Percentiles rank a stretch among this genome's conserved stretches.
These are phyloP conservation scores for Chelonoidis abingdonii DNA, from an alignment of 2,113 vertebrate species.

Conservation along the genomic window DNA sequence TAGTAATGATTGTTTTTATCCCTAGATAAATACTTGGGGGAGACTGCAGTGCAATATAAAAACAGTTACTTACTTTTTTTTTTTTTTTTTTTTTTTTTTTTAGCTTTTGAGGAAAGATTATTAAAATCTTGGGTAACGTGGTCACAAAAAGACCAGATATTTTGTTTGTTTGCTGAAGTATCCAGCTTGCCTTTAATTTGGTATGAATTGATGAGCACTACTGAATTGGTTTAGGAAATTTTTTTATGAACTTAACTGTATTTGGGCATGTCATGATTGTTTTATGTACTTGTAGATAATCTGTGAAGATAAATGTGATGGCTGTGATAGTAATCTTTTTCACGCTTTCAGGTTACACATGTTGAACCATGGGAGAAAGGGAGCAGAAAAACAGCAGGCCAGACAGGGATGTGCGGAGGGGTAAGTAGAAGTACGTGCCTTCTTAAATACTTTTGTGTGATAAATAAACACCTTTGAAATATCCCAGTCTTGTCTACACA, in stretches of 20 bases:
- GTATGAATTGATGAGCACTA: neutral
- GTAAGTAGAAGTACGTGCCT: conserved; percentile 99
- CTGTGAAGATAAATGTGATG: conserved; percentile 19
- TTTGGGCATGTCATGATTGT: neutral
- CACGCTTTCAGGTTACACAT: conserved; percentile 88
- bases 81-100: neutral
- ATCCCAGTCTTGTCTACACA: neutral
- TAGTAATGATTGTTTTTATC: neutral
- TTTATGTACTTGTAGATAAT: conserved; percentile 36
- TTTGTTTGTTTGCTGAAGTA: neutral
- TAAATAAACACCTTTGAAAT: neutral
- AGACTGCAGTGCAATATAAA: rapidly evolving
- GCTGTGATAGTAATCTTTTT: conserved; percentile 52
- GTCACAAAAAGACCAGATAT: neutral
- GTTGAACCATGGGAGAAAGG: conserved; percentile 99
- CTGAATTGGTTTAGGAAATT: neutral
- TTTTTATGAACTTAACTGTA: neutral
- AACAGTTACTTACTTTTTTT: neutral
- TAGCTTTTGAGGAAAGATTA: neutral
- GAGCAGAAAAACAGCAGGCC: conserved; percentile 97
- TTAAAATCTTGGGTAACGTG: neutral
- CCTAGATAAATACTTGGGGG: neutral
- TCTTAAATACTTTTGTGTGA: conserved; percentile 81
- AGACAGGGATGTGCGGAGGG: conserved; percentile 99
- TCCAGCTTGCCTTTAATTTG: neutral